phyloP scores from a whole-genome alignment of 2,113 vertebrate genomes.

The Sarotherodon lohbergeri region DNA sequence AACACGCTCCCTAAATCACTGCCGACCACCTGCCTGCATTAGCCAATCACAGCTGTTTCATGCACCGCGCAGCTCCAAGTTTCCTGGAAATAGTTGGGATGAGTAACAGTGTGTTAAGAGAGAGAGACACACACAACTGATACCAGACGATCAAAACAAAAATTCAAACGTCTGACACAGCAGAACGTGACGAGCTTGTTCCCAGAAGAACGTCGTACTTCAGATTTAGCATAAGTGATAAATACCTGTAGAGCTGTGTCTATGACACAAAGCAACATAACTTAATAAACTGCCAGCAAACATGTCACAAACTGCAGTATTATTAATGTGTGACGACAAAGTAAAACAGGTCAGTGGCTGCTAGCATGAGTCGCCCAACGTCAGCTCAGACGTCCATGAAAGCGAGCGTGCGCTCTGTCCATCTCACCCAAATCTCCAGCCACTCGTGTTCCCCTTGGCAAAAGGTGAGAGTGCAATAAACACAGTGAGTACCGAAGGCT shows the following conservation, averaged over 20 bases:
- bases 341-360: not conserved
- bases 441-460: not conserved
- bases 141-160: not conserved
- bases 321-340: not conserved
- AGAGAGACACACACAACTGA: not conserved
- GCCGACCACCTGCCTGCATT: too few species aligned
- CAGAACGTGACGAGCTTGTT: fast-evolving
- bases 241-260: not conserved
- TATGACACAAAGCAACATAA: not conserved
- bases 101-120: not conserved
- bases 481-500: not conserved
- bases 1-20: too few species aligned
- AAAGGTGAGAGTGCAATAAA: not conserved
- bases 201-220: not conserved
- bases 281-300: not conserved
- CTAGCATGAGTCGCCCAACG: fast-evolving
- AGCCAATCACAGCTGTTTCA: too few species aligned
- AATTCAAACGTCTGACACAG: not conserved
- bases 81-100: not conserved
- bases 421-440: fast-evolving
- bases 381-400: not conserved
- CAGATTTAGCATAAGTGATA: not conserved
- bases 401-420: not conserved
- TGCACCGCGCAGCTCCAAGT: not conserved
- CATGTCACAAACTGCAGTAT: not conserved